Evolutionary conservation across 2,113 vertebrate genomes (phyloP), one percentile per base, ranked within the genome.

Genomic region (Pseudorectes ferrugineus): DNA sequence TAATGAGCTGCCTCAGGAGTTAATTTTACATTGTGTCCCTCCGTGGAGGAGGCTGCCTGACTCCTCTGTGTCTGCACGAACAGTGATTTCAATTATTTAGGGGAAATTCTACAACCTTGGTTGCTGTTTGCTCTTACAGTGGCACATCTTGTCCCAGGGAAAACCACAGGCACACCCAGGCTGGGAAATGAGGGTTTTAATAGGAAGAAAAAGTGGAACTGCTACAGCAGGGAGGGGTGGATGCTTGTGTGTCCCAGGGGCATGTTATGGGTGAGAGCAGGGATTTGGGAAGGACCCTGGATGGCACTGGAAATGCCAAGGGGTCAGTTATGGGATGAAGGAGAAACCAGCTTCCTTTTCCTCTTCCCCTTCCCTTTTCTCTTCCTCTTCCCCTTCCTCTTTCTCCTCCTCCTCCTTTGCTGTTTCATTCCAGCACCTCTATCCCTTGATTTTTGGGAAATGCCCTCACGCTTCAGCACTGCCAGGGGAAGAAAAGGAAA

Each of bases 201-300:
- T 5, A 14, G 73, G 76, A 33, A 77, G 55, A 46, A 35, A 33
- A 77, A 89, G 46, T 11, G n/a, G 42, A 63, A 18, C 33, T 43
- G 43, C 52, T 54, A 20, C 55, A 82, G 7, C 43, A 55, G 87
- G 40, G 8, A 9, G 35, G 51, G 70, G 11, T 11, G 66, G 89
- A 18, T 46, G 68, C 11, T 24, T 26, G 35, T 40, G 5, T 18
- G 1, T 42, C 65, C 80, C 38, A 38, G 49, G 42, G 33, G 19
- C 2, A 2, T 2, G 1, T 1, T 54, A 5, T 4, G 28, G 52
- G 16, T 0, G 6, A 70, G 46, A 21, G 8, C 9, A 9, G 8
- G 42, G 55, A 14, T 40, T 65, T 85, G 66, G 73, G 79, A 61
- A 51, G 10, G n/a, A 28, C 31, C 18, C 23, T 58, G 73, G 59